phyloP scores from a whole-genome alignment of 2,797 vertebrate genomes.

The Trachurus trachurus region DNA sequence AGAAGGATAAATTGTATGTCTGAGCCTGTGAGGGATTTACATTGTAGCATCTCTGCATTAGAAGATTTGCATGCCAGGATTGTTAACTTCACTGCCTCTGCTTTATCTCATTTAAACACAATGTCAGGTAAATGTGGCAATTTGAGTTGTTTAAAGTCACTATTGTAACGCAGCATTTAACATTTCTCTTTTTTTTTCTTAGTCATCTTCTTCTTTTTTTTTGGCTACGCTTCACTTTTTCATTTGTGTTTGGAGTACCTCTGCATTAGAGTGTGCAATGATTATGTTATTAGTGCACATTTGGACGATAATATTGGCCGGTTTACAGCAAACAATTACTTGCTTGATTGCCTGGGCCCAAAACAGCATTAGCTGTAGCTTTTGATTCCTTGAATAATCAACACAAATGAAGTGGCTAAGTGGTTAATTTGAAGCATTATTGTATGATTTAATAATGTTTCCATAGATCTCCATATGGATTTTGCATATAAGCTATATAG shows the following conservation, averaged over 20 bases:
- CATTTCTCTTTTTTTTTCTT: background rate
- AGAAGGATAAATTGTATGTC: constrained; percentile 50
- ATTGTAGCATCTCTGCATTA: constrained; percentile 38
- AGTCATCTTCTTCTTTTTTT: no score
- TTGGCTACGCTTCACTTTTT: constrained; percentile 6
- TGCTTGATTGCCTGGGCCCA: constrained; percentile 52
- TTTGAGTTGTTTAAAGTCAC: constrained; percentile 33
- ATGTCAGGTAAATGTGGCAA: constrained; percentile 44
- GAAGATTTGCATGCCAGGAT: constrained; percentile 51
- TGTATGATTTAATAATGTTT: constrained; percentile 68
- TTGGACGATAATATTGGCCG: constrained; percentile 49
- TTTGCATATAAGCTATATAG: constrained; percentile 30
- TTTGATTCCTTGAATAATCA: constrained; percentile 69
- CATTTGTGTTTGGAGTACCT: constrained; percentile 21
- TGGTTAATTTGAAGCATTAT: constrained; percentile 63
- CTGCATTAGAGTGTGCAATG: constrained; percentile 21
- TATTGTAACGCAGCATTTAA: constrained; percentile 14
- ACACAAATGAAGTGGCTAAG: constrained; percentile 57
- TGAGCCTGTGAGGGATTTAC: constrained; percentile 63
- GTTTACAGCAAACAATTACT: constrained; percentile 58
- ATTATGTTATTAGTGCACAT: constrained; percentile 54
- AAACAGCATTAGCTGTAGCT: constrained; percentile 53
- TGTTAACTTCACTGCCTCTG: constrained; percentile 55
- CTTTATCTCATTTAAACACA: constrained; percentile 46
- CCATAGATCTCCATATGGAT: constrained; percentile 63